phyloP scores from a whole-genome alignment of 2,888 invertebrate species.

The Pegoplata infirma region DNA sequence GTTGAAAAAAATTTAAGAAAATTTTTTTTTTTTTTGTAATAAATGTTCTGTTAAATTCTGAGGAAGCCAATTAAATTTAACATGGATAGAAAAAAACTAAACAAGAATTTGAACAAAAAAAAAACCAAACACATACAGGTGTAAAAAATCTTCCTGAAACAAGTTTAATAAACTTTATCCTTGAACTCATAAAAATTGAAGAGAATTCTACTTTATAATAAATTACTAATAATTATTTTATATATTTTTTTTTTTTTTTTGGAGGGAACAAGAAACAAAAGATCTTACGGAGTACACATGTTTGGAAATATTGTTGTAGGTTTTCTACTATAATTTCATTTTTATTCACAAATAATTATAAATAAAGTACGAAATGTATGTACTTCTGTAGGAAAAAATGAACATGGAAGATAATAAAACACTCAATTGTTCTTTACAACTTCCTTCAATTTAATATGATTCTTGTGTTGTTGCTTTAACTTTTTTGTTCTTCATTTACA shows the following conservation, averaged over 20 bases:
- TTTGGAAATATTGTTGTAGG: not conserved
- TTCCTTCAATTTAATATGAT: constrained; percentile 53
- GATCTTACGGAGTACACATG: not conserved
- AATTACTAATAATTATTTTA: constrained; percentile 3
- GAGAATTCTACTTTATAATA: not conserved
- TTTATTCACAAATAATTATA: constrained; percentile 14
- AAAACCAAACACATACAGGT: not conserved
- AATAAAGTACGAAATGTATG: constrained; percentile 7
- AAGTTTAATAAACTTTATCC: constrained; percentile 32
- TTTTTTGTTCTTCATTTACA: not conserved
- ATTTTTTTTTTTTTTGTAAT: not conserved
- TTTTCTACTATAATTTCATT: not conserved
- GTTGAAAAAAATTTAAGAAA: not conserved
- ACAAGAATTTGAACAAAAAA: not conserved
- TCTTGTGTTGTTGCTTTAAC: not conserved
- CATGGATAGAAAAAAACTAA: too few species aligned
- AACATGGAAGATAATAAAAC: constrained; percentile 28
- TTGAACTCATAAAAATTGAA: constrained; percentile 7
- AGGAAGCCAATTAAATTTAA: too few species aligned
- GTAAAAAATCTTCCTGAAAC: not conserved
- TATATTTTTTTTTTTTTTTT: too few species aligned
- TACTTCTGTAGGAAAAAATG: too few species aligned
- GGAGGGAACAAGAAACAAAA: not conserved
- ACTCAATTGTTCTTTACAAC: constrained; percentile 57
- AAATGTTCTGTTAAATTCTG: not conserved